Evolutionary conservation across 1,140 invertebrate species (phyloP).

Genomic region (Brachionus manjavacas): DNA sequence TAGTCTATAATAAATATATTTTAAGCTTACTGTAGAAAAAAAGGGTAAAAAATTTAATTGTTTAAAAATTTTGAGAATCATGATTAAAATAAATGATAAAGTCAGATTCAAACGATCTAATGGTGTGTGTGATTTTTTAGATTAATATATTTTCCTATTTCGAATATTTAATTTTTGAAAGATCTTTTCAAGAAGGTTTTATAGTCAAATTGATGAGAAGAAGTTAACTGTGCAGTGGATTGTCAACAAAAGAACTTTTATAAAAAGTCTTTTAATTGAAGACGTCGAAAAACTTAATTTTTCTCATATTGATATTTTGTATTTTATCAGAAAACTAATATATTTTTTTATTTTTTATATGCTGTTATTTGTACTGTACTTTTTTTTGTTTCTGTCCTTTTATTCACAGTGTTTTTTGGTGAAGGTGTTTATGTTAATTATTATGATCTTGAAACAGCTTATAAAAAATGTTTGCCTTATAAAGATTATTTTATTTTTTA

Average conservation of each 20-base stretch:
- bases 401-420: background rate
- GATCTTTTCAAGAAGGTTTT: background rate
- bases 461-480: too few species aligned
- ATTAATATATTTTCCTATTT: background rate
- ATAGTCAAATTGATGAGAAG: background rate
- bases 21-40: background rate
- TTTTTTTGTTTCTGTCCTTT: background rate
- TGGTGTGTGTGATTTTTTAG: too few species aligned
- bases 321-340: background rate
- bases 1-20: background rate
- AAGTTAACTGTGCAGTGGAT: background rate
- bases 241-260: background rate
- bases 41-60: background rate
- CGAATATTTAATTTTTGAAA: background rate
- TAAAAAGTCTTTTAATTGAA: background rate
- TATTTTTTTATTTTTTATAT: background rate
- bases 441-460: too few species aligned
- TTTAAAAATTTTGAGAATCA: background rate
- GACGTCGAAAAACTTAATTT: too few species aligned
- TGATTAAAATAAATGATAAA: background rate
- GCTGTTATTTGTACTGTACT: background rate
- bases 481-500: background rate
- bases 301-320: background rate
- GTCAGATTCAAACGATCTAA: too few species aligned
- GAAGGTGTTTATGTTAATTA: slow-evolving; percentile 19